These are phyloP conservation scores for Saxidomus purpurata DNA, from an alignment of 1,140 invertebrate genomes.

Conservation along the genomic window DNA sequence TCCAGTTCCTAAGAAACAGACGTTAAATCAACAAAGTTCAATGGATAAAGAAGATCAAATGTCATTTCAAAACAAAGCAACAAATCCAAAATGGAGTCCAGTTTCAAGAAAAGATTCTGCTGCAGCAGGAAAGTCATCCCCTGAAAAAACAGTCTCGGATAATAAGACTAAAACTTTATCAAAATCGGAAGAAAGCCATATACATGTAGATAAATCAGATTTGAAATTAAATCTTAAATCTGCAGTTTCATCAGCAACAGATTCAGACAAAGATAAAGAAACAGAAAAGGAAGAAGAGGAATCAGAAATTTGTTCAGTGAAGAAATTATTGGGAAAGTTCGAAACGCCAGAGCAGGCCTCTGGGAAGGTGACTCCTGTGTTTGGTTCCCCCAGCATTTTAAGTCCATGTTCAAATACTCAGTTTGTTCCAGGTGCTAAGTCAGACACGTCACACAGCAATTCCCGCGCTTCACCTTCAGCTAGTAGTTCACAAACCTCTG, in stretches of 20 bases:
- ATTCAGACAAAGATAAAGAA: not conserved
- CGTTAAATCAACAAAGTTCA: not conserved
- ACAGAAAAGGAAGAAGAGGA: constrained; percentile 57
- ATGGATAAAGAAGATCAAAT: not conserved
- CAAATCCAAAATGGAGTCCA: constrained; percentile 18
- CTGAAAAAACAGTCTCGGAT: not conserved
- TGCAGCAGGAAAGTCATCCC: not conserved
- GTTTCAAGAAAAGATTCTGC: not conserved
- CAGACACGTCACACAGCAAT: constrained; percentile 12
- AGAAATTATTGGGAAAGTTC: constrained; percentile 78
- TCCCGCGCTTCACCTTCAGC: not conserved
- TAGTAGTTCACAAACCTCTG: not conserved
- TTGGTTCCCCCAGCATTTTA: not conserved
- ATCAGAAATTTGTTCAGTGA: constrained; percentile 62
- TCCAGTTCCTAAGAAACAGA: constrained; percentile 30
- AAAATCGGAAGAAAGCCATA: not conserved
- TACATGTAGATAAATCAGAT: not conserved
- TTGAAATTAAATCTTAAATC: not conserved
- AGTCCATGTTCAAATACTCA: constrained; percentile 31
- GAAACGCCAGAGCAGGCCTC: constrained; percentile 56
- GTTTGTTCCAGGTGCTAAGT: not conserved
- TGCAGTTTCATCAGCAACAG: constrained; percentile 3
- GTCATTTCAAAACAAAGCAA: not conserved
- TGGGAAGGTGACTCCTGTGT: constrained; percentile 16
- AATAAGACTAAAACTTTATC: not conserved